Evolutionary conservation across 37 sponge, comb jelly and placozoan genomes (phyloP), one percentile per base, ranked within the genome.

Genomic region (Oscarella lobularis): DNA sequence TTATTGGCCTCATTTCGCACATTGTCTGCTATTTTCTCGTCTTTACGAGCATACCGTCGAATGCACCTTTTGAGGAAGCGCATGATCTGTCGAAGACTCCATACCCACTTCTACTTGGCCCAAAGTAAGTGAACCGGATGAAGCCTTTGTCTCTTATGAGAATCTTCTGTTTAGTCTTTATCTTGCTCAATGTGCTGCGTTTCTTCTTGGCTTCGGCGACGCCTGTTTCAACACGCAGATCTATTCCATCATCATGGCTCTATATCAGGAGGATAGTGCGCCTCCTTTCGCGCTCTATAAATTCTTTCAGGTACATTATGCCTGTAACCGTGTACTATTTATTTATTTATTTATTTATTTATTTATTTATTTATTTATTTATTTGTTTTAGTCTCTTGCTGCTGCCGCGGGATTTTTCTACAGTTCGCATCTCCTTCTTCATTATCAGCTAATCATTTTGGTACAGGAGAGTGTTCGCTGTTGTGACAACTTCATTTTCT

Each of bases 191-290:
- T 0, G 77, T 3, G 73, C 75, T 81, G 90, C 94, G 2, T 88
- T 87, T 20, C 72, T 95, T 34, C 87, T 95, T 2, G 95, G 95
- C 2, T 85, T 95, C 54, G 95, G 92, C 38, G 95, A 95, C 74
- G 80, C 86, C 38, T 88, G 92, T 67, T 91, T 81, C 82, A 95
- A 95, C 80, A 95, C 95, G 34, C 95, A 92, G 90, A 90, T 92
- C 5, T 95, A 95, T 70, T 87, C 92, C 33, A 77, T 91, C 33
- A 60, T 95, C 35, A 89, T 88, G 31, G 85, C 35, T 3, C 72
- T 87, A 37, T 95, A 95, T 67, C 75, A 82, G 35, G 82, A 82
- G 0, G 20, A 78, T 1, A 85, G 93, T 75, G 92, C 92, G 73
- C 93, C 95, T 39, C 92, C 95, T 0, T 88, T 95, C 82, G 95